Percentiles rank a stretch among this genome's conserved stretches.
phyloP scores from a whole-genome alignment of 2,888 invertebrate genomes.

The Siphlonurus alternatus region DNA sequence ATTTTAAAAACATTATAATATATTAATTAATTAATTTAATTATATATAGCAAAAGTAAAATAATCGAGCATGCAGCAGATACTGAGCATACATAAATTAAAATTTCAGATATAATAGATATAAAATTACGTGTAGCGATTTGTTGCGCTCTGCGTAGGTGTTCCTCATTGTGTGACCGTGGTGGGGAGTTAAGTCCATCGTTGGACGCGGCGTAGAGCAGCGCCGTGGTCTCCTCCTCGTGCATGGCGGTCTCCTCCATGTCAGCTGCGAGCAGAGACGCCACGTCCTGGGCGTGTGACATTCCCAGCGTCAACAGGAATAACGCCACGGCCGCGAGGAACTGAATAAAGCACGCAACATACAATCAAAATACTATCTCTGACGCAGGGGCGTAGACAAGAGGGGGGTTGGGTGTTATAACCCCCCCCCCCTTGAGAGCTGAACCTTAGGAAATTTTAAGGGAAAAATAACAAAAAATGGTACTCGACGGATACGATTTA shows the following conservation, averaged over 20 bases:
- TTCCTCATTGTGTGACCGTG: slow-evolving; percentile 23
- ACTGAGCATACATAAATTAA: no score
- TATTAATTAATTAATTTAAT: neutral
- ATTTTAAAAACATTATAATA: neutral
- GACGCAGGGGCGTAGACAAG: no score
- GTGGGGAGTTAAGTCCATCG: neutral
- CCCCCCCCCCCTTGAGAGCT: neutral
- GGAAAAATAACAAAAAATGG: no score
- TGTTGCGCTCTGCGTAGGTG: slow-evolving; percentile 28
- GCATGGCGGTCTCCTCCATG: slow-evolving; percentile 25
- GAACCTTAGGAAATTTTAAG: neutral
- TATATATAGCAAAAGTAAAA: no score
- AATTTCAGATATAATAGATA: neutral
- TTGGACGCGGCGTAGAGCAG: slow-evolving; percentile 17
- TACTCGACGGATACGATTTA: no score
- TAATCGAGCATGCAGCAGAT: no score
- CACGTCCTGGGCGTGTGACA: slow-evolving; percentile 27
- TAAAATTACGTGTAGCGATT: slow-evolving; percentile 24
- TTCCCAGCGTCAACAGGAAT: slow-evolving; percentile 24
- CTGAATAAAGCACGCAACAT: slow-evolving; percentile 16
- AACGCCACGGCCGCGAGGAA: slow-evolving; percentile 24
- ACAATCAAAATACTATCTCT: neutral
- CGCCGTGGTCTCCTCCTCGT: slow-evolving; percentile 19
- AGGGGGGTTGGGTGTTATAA: no score
- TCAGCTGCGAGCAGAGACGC: slow-evolving; percentile 28